Evolutionary conservation across 1,140 invertebrate species (phyloP), one percentile per base, ranked within the genome.

Genomic region (Lordiphosa clarofinis): DNA sequence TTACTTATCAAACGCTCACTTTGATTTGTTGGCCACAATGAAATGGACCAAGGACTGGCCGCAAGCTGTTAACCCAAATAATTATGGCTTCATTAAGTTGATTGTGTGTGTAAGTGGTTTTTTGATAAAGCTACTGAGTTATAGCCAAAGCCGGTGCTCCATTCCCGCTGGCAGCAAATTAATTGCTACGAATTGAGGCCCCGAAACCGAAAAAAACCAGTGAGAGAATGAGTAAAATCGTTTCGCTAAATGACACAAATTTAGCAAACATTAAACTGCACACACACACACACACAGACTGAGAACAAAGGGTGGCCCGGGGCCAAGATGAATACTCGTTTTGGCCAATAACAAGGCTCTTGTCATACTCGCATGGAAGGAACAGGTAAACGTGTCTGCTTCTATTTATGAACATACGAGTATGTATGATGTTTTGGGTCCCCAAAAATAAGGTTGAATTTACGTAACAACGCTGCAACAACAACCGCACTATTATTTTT

Each of bases 1-100:
- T 58, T 75, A 61, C 72, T 76, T 75, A 81, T 64, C 56, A 64
- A 70, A 58, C 47, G 59, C 55, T 62, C 52, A 43, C 61, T 84
- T 86, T 84, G 79, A 84, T 86, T 84, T 84, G 78, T 84, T 66
- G 52, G 76, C 76, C 62, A 44, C 67, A 72, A 68, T 72, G 42
- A 64, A 68, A 47, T 58, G 53, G 79, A 57, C 31, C 48, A 63
- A 64, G 28, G 37, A 42, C 52, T 54, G 47, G 68, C 73, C 65
- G 64, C 73, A 84, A 84, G 78, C 78, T 84, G 78, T 84, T 84
- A 86, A 84, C 78, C 78, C 78, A 84, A 84, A 84, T 84, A 84
- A 84, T 84, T 84, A 84, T 79, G 73, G 78, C 78, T 84, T 84
- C 78, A 84, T 84, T 84, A 84, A 84, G 57, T 84, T 84, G 67